A percentile compares a stretch with the other conserved stretches of the same genome.
Evolutionary conservation across 2,113 vertebrate genomes (phyloP).

Genomic region (Sander vitreus): DNA sequence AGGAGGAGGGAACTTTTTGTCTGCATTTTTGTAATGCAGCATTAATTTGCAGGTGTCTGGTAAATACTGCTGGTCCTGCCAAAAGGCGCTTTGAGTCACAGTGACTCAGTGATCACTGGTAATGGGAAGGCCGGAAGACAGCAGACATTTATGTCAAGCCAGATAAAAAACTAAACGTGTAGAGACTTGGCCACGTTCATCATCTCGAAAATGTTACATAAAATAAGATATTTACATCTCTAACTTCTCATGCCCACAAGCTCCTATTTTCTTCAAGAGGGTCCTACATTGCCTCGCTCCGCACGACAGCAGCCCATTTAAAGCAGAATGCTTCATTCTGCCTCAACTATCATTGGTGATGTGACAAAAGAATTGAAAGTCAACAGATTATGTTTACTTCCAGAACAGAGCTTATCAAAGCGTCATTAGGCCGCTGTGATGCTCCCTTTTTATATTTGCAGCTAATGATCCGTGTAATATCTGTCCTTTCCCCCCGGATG

Average conservation of each 20-base stretch:
- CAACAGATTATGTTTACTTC: constrained; percentile 90
- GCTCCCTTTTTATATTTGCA: constrained; percentile 83
- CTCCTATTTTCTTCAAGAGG: constrained; percentile 33
- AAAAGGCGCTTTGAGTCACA: constrained; percentile 26
- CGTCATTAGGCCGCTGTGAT: constrained; percentile 86
- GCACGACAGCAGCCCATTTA: constrained; percentile 55
- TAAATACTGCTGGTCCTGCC: constrained; percentile 30
- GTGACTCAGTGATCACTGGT: constrained; percentile 28
- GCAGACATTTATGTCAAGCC: constrained; percentile 45
- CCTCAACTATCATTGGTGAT: constrained; percentile 74
- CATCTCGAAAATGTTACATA: constrained; percentile 28
- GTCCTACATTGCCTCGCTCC: constrained; percentile 37
- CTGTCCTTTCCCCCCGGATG: constrained; percentile 75
- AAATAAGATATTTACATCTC: constrained; percentile 61
- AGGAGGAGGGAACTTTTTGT: background rate
- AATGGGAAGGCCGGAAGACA: constrained; percentile 51
- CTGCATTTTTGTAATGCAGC: constrained; percentile 21
- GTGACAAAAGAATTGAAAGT: constrained; percentile 85
- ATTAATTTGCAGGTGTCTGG: constrained; percentile 38
- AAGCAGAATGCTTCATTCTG: constrained; percentile 72
- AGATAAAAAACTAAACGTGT: constrained; percentile 57
- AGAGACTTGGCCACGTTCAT: constrained; percentile 7
- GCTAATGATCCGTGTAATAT: constrained; percentile 94
- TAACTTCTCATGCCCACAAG: constrained; percentile 10
- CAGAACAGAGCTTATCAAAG: constrained; percentile 83